Evolutionary conservation across 2,888 invertebrate species (phyloP), one percentile per base, ranked within the genome.

Genomic region (Morinoia aosen): DNA sequence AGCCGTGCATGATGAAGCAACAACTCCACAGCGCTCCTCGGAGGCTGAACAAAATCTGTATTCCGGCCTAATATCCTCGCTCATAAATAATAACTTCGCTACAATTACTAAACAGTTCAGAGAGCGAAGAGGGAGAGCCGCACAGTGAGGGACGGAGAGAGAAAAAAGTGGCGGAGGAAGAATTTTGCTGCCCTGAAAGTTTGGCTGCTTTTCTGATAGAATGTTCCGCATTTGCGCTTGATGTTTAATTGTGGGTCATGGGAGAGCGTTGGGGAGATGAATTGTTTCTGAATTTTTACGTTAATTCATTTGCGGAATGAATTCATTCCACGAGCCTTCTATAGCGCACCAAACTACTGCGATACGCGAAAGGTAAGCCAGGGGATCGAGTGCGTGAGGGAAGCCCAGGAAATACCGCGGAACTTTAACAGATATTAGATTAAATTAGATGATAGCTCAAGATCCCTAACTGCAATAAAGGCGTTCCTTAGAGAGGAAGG

Each of bases 81-180:
- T 57, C 93, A 57, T 93, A 93, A 93, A 93, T 93, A 93, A 93
- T 93, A 93, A 93, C 93, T 93, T 93, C 48, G 58, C 93, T 93
- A 57, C 93, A 93, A 93, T 93, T 93, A 93, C 57, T 57, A 93
- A 57, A 93, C 57, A 93, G 93, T 48, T 48, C 57, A 57, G 57
- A 93, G 93, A 33, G 93, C 14, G 90, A 39, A 76, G 33, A 33
- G 76, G 25, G 76, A 76, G 33, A 76, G 76, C 16, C 25, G 25
- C 25, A 76, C 25, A 76, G 76, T 76, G 61, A 16, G 61, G 8
- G 76, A 76, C 25, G 25, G 33, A 76, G 76, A 76, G 76, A 7
- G 76, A 61, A 61, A 48, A 48, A 48, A 48, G 48, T 12, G 61
- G 25, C 76, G 7, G 25, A 76, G 76, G 25, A 33, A 76, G 76